These are phyloP conservation scores for Drosophila nigromelanica DNA, from an alignment of 1,140 invertebrate genomes.

Conservation along the genomic window DNA sequence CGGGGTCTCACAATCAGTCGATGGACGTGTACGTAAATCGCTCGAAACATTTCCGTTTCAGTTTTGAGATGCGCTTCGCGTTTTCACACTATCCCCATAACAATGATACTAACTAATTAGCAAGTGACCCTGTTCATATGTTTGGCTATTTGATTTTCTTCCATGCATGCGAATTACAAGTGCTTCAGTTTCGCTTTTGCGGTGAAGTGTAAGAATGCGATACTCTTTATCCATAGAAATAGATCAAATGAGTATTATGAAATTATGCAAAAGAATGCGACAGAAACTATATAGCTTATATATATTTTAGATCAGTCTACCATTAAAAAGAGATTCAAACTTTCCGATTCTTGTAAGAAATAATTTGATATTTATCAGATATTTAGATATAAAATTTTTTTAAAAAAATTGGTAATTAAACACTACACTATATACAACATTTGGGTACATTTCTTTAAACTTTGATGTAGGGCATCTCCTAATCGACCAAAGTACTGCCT, in stretches of 20 bases:
- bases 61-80: slow-evolving; percentile 35
- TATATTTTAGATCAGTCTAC: no score
- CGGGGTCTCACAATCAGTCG: slow-evolving; percentile 28
- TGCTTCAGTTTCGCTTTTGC: slow-evolving; percentile 9
- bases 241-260: slow-evolving; percentile 8
- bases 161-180: slow-evolving; percentile 33
- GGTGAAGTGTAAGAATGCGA: neutral
- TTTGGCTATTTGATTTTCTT: slow-evolving; percentile 14
- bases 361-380: no score
- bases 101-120: slow-evolving; percentile 68
- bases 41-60: slow-evolving; percentile 45
- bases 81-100: slow-evolving; percentile 61
- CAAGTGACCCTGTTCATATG: slow-evolving; percentile 22
- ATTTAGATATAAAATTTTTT: no score
- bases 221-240: slow-evolving; percentile 1
- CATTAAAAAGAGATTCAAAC: no score
- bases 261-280: neutral
- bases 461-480: neutral
- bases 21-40: slow-evolving; percentile 42
- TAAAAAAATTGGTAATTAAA: no score
- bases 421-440: no score
- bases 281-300: no score
- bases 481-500: neutral
- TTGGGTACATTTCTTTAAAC: no score
- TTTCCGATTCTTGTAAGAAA: no score